Evolutionary conservation across 2,113 vertebrate genomes (phyloP).

Genomic region (Ictidomys tridecemlineatus): DNA sequence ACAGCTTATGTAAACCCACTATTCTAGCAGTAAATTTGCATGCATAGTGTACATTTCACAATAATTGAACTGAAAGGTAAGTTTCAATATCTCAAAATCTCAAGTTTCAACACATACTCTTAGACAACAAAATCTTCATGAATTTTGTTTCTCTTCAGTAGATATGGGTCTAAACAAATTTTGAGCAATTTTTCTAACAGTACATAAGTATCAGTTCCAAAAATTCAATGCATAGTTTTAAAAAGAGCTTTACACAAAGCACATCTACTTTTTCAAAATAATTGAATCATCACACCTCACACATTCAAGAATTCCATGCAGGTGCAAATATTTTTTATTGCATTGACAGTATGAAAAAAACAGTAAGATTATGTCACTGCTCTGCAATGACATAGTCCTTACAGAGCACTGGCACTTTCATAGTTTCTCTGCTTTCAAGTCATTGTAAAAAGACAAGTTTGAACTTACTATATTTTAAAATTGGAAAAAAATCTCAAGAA

Average conservation of each 20-base stretch:
- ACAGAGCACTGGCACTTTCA: not conserved
- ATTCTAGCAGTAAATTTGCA: not conserved
- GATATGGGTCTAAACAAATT: not conserved
- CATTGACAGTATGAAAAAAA: not conserved
- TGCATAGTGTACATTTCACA: not conserved
- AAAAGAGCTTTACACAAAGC: constrained; percentile 27
- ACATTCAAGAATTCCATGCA: not conserved
- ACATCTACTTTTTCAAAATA: not conserved
- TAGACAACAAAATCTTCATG: not conserved
- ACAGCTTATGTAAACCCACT: not conserved
- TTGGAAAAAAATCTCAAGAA: not conserved
- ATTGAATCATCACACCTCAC: not conserved
- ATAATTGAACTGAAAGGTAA: not conserved
- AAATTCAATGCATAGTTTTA: not conserved
- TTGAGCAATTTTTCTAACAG: not conserved
- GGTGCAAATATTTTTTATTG: not conserved
- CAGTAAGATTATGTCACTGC: not conserved
- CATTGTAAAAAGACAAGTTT: not conserved
- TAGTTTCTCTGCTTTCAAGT: not conserved
- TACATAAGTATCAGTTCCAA: not conserved
- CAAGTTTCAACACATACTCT: not conserved
- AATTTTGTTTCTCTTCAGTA: not conserved
- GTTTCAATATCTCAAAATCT: not conserved
- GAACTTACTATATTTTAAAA: not conserved
- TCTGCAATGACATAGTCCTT: not conserved